Evolutionary conservation across 2,888 invertebrate genomes (phyloP).

Genomic region (Sclerodermus sp.): DNA sequence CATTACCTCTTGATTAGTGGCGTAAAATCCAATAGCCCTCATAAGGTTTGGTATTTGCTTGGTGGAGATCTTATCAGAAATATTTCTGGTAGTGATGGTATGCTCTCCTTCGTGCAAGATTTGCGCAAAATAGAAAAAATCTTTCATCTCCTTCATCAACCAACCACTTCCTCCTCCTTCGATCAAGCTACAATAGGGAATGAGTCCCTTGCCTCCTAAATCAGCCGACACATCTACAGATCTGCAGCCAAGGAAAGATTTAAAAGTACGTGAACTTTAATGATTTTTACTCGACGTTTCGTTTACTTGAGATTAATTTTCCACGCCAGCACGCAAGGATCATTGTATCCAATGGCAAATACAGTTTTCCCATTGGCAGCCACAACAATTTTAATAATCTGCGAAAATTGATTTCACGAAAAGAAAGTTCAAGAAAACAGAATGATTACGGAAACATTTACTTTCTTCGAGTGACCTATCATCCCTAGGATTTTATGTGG

Average conservation of each 20-base stretch:
- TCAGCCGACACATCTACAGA: constrained; percentile 60
- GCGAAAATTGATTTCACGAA: constrained; percentile 6
- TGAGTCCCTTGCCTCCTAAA: constrained; percentile 63
- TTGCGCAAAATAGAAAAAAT: constrained; percentile 77
- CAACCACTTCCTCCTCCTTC: constrained; percentile 73
- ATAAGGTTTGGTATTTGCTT: constrained; percentile 73
- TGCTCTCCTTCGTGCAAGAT: constrained; percentile 73
- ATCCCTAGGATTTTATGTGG: constrained; percentile 69
- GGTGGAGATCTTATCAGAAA: constrained; percentile 66
- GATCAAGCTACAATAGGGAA: constrained; percentile 72
- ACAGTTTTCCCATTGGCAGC: constrained; percentile 60
- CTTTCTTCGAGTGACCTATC: constrained; percentile 69
- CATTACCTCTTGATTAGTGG: constrained; percentile 71
- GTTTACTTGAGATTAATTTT: constrained; percentile 60
- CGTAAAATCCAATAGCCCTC: constrained; percentile 75
- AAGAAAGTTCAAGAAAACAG: no score
- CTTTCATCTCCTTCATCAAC: constrained; percentile 72
- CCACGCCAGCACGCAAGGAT: constrained; percentile 64
- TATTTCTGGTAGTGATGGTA: constrained; percentile 64
- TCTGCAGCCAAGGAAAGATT: constrained; percentile 42
- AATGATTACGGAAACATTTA: no score
- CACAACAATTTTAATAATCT: constrained; percentile 55
- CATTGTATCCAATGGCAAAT: constrained; percentile 63
- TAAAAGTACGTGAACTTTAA: background rate
- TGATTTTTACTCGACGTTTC: background rate